phyloP scores from a whole-genome alignment of 2,113 vertebrate species.

The Mionectes macconnelli region DNA sequence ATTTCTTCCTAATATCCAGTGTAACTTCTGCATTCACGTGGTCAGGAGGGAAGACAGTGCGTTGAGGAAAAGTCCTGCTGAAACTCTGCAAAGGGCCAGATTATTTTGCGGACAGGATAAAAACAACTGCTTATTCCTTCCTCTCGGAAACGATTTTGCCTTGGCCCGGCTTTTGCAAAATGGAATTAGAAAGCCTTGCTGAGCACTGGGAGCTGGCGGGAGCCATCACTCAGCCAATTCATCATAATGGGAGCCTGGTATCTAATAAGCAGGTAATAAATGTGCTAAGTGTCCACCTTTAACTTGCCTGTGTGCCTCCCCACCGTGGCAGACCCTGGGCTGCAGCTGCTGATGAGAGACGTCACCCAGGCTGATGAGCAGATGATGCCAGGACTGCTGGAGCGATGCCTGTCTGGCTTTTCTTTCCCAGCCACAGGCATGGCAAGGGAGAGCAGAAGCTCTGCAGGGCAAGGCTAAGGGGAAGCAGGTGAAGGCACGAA shows the following conservation, averaged over 20 bases:
- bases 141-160: neutral
- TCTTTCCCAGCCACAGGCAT: neutral
- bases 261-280: constrained; percentile 66
- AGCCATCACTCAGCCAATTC: constrained; percentile 51
- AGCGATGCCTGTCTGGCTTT: constrained; percentile 5
- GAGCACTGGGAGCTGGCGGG: constrained; percentile 46
- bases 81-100: neutral
- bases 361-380: neutral
- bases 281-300: constrained; percentile 49
- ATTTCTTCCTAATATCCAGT: neutral
- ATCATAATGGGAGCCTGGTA: constrained; percentile 44
- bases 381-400: neutral
- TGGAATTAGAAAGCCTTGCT: constrained; percentile 66
- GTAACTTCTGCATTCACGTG: accelerated
- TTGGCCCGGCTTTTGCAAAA: constrained; percentile 53
- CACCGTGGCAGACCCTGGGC: neutral
- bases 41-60: neutral
- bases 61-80: neutral
- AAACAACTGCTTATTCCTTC: neutral
- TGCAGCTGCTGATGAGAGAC: neutral
- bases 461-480: neutral
- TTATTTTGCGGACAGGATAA: constrained; percentile 18
- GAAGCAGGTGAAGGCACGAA: neutral
- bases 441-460: neutral
- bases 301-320: neutral